phyloP scores from a whole-genome alignment of 1,140 invertebrate genomes.

The Penaeus vannamei region DNA sequence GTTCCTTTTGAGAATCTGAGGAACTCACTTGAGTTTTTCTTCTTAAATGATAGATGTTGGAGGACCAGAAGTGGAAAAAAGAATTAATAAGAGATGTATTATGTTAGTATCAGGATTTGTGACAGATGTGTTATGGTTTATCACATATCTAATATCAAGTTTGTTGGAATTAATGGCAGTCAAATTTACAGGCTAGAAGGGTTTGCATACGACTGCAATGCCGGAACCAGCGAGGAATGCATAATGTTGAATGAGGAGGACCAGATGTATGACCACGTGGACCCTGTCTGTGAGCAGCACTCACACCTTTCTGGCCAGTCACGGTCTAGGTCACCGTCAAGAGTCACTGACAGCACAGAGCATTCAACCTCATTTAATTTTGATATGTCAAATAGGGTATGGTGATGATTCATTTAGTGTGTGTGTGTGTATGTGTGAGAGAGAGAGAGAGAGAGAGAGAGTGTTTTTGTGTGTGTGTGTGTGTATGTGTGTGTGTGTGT shows the following conservation, averaged over 20 bases:
- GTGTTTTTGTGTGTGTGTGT: too few relatives aligned
- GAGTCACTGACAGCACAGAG: slow-evolving; percentile 89
- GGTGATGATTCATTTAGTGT: slow-evolving; percentile 69
- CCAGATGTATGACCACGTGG: slow-evolving; percentile 9
- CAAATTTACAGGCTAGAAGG: slow-evolving; percentile 24
- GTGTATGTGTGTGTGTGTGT: too few relatives aligned
- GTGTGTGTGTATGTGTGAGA: neutral
- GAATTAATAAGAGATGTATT: neutral
- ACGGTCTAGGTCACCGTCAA: slow-evolving; percentile 74
- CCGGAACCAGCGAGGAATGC: slow-evolving; percentile 51
- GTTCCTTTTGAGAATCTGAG: too few relatives aligned
- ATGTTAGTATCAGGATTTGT: neutral
- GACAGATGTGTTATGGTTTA: too few relatives aligned
- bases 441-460: too few relatives aligned
- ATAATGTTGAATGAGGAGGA: slow-evolving; percentile 58
- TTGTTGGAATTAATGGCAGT: neutral
- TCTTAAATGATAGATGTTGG: too few relatives aligned
- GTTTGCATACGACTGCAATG: slow-evolving; percentile 70
- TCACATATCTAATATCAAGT: too few relatives aligned
- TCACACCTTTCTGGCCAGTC: neutral
- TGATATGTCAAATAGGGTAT: slow-evolving; percentile 89
- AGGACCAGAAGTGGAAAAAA: too few relatives aligned
- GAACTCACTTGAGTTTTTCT: too few relatives aligned
- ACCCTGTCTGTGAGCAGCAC: slow-evolving; percentile 16
- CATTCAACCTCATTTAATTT: slow-evolving; percentile 80